Evolutionary conservation across 2,113 vertebrate species (phyloP).

Genomic region (Microcebus tavaratra): DNA sequence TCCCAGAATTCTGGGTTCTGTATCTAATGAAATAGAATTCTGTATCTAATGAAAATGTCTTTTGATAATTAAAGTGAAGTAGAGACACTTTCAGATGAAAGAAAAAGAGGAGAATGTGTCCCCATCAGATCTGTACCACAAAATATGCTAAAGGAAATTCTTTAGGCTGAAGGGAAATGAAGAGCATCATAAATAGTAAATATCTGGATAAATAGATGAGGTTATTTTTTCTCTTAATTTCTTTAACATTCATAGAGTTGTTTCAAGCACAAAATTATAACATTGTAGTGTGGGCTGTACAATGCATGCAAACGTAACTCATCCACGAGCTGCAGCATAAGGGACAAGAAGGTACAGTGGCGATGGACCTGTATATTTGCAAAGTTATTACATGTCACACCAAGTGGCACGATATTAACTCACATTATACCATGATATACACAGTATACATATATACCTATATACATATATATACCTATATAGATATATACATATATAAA

Average conservation of each 20-base stretch:
- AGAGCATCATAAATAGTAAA: background rate
- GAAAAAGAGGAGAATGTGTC: background rate
- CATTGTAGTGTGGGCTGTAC: background rate
- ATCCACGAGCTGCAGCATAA: rapidly evolving
- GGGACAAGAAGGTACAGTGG: rapidly evolving
- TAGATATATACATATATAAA: no score
- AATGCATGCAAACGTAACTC: no score
- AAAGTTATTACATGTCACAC: background rate
- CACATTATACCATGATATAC: rapidly evolving
- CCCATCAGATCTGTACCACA: background rate
- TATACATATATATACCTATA: no score
- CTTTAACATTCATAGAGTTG: background rate
- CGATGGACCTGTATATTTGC: rapidly evolving
- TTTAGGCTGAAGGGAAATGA: background rate
- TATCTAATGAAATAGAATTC: no score
- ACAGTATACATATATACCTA: no score
- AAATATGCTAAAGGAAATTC: background rate
- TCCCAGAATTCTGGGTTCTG: background rate
- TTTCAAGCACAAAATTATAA: background rate
- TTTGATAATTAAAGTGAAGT: background rate
- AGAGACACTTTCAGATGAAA: background rate
- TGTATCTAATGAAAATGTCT: background rate
- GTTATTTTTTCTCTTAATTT: background rate
- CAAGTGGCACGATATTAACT: background rate
- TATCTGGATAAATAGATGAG: background rate